These are phyloP conservation scores for Ylistrum balloti DNA, from an alignment of 1,140 invertebrate genomes.

Conservation along the genomic window DNA sequence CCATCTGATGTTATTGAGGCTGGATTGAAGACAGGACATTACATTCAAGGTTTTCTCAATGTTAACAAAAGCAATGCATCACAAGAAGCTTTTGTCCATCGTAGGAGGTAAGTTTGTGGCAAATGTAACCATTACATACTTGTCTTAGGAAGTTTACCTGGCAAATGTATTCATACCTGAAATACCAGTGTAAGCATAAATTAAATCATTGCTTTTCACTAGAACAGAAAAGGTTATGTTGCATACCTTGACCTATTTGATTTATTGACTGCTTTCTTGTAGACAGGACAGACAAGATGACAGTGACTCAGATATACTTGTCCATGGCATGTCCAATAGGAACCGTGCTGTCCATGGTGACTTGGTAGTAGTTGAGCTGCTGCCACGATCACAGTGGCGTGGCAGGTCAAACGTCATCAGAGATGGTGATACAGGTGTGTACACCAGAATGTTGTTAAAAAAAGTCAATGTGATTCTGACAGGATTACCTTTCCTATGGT, in stretches of 20 bases:
- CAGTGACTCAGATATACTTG: slow-evolving; percentile 86
- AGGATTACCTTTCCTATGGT: no score
- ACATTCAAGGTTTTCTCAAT: slow-evolving; percentile 75
- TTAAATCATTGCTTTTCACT: no score
- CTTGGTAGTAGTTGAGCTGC: slow-evolving; percentile 93
- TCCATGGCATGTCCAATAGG: slow-evolving; percentile 92
- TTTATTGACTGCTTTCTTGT: slow-evolving; percentile 22
- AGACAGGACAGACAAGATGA: slow-evolving; percentile 66
- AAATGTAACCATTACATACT: background rate
- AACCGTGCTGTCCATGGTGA: slow-evolving; percentile 98
- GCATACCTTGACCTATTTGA: no score
- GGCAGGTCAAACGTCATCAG: slow-evolving; percentile 86
- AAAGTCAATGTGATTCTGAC: no score
- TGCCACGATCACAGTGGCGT: slow-evolving; percentile 95
- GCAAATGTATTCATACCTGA: no score
- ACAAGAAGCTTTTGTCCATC: slow-evolving; percentile 79
- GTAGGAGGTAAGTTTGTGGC: slow-evolving; percentile 68
- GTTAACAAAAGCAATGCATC: slow-evolving; percentile 80
- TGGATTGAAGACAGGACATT: slow-evolving; percentile 78
- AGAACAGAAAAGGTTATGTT: no score
- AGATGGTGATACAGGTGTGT: slow-evolving; percentile 62
- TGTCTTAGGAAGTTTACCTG: no score
- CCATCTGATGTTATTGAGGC: slow-evolving; percentile 74
- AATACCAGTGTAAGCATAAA: no score
- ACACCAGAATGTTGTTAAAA: background rate